These are phyloP conservation scores for Sminthopsis crassicaudata DNA, from an alignment of 2,113 vertebrate species.

Conservation along the genomic window DNA sequence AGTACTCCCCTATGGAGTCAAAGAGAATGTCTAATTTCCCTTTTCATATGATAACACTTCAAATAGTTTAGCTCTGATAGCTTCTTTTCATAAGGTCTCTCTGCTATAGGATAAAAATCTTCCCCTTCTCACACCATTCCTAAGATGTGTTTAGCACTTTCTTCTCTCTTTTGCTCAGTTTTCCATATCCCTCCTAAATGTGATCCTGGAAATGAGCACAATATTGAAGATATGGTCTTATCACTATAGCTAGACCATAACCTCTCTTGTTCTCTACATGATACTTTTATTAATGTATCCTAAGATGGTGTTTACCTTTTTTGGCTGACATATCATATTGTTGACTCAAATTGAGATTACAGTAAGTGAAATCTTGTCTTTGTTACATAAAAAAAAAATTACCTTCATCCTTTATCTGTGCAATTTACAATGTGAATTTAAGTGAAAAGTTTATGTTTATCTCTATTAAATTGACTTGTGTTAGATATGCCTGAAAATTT, in stretches of 20 bases:
- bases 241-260: background rate
- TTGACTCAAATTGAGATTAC: background rate
- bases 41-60: background rate
- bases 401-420: background rate
- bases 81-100: background rate
- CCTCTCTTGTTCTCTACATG: background rate
- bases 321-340: background rate
- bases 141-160: background rate
- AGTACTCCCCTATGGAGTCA: background rate
- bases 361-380: background rate
- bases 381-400: background rate
- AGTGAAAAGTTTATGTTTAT: background rate
- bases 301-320: background rate
- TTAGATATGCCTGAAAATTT: background rate
- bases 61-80: background rate
- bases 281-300: background rate
- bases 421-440: background rate
- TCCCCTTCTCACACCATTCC: background rate
- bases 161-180: background rate
- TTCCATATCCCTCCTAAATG: background rate
- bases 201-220: background rate
- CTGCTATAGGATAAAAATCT: background rate
- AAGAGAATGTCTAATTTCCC: background rate
- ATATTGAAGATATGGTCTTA: background rate
- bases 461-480: background rate